Conservation (phyloP, 2,113 vertebrate genomes). For the Pheucticus melanocephalus region DNA sequence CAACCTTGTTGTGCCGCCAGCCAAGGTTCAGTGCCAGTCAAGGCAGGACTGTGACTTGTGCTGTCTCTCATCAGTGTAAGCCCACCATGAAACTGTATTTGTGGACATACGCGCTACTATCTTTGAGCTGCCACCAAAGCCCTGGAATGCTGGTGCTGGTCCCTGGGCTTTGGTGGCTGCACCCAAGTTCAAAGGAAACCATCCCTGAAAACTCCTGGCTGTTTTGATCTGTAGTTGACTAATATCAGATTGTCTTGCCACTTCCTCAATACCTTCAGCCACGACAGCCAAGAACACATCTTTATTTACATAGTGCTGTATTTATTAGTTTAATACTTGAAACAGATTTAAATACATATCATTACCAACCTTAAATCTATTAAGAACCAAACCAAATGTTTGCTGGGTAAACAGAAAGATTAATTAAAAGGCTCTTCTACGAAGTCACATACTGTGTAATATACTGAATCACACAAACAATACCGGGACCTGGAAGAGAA, state of each 20-base stretch:
- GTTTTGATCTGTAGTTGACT: neutral
- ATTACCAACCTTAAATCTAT: neutral
- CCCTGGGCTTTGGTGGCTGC: neutral
- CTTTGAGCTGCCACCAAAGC: neutral
- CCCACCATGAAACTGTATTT: neutral
- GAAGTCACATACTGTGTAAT: neutral
- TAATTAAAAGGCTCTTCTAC: neutral
- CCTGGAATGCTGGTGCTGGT: neutral
- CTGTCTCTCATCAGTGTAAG: neutral
- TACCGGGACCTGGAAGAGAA: neutral
- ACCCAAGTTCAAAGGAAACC: neutral
- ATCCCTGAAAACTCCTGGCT: neutral
- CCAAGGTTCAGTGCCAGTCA: neutral
- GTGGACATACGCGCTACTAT: fast-evolving
- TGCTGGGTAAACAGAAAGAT: neutral
- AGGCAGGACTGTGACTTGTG: neutral
- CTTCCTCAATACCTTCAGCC: neutral
- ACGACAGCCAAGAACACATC: neutral
- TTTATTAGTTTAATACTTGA: neutral
- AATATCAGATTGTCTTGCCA: neutral
- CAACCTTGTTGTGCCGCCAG: neutral
- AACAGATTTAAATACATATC: neutral
- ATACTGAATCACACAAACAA: neutral
- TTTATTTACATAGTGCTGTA: neutral
- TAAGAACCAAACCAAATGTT: neutral